Evolutionary conservation across 2,113 vertebrate species (phyloP).

Genomic region (Syrmaticus mikado): DNA sequence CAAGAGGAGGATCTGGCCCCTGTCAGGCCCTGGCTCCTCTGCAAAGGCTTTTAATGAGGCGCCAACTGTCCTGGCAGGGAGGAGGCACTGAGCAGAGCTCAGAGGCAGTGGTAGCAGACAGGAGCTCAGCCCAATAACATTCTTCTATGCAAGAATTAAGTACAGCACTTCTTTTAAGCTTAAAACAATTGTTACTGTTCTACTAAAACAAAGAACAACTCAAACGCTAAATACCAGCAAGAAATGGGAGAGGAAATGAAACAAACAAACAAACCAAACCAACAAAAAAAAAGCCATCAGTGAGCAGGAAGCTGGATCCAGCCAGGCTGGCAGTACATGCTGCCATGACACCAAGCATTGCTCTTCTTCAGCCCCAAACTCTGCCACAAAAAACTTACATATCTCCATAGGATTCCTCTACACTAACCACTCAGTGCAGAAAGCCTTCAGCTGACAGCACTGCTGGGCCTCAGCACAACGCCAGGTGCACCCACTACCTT

Average conservation of each 20-base stretch:
- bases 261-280: not conserved
- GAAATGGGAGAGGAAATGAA: not conserved
- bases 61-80: constrained; percentile 30
- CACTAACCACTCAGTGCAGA: too few species aligned
- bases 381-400: not conserved
- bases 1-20: constrained; percentile 18
- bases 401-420: not conserved
- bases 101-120: constrained; percentile 41
- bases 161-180: constrained; percentile 11
- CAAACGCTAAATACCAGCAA: not conserved
- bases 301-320: not conserved
- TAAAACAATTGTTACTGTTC: constrained; percentile 46
- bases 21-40: constrained; percentile 19
- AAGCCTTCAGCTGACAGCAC: too few species aligned
- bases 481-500: too few species aligned
- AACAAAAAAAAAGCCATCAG: not conserved
- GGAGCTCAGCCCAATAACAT: constrained; percentile 12
- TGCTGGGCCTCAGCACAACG: too few species aligned
- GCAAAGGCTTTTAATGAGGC: constrained; percentile 46
- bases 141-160: constrained; percentile 23
- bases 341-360: rapidly evolving
- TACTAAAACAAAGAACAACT: constrained; percentile 37
- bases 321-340: not conserved
- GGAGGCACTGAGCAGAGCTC: not conserved
- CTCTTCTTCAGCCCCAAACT: not conserved